Evolutionary conservation across 2,797 vertebrate species (phyloP), one percentile per base, ranked within the genome.

Genomic region (Hyperoplus lanceolatus): DNA sequence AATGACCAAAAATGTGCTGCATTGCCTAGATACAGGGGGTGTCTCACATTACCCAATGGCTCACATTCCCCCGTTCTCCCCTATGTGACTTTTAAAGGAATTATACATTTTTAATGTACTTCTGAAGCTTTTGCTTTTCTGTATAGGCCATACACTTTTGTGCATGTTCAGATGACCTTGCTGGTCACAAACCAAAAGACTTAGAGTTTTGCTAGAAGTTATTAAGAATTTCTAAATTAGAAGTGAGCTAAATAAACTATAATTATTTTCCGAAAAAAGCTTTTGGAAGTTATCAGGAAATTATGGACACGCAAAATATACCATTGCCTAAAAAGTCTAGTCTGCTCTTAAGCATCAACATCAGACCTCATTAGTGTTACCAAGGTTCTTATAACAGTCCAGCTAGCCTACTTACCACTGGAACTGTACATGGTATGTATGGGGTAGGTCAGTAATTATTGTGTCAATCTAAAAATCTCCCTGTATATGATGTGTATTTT

Each of bases 401-500:
- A n/a, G n/a, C 18, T 45, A n/a, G 15, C 29, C 48, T 36, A 8
- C 56, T 29, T 49, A 60, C 12, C 4, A n/a, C 29, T 12, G 61
- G 18, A n/a, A 18, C n/a, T 16, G 56, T 29, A 21, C 21, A 29
- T 16, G 5, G 13, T 36, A 4, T 15, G 9, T 2, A 50, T 46
- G 8, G 21, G 10, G 46, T 38, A 43, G 12, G n/a, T 58, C 16
- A 9, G 11, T 8, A 38, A 49, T 8, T 29, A 48, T 49, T 56
- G 3, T 55, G 18, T 53, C 12, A 36, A 10, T 53, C 8, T 57
- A 21, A 6, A 10, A 1, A 6, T 60, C 42, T 38, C 15, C 16
- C 46, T 63, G 53, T 38, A 64, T 29, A 15, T 13, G 15, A 5
- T 46, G 46, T 59, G 51, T 68, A 51, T 58, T 62, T 76, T 54